Percentiles rank a stretch among this genome's conserved stretches.
Evolutionary conservation across 2,888 invertebrate genomes (phyloP).

Genomic region (Esperia sulphurella): DNA sequence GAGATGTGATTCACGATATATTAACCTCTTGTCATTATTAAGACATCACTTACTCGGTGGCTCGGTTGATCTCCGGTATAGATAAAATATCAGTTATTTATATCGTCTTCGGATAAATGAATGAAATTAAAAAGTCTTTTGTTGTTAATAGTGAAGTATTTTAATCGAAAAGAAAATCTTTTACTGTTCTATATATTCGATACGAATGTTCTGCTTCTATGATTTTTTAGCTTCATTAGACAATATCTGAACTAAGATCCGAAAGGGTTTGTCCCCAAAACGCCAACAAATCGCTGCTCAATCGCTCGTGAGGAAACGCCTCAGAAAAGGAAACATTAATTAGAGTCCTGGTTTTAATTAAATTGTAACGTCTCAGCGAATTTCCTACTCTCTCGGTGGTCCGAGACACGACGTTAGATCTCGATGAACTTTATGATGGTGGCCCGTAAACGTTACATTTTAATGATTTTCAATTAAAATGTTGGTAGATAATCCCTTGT

Average conservation of each 20-base stretch:
- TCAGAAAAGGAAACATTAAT: constrained; percentile 48
- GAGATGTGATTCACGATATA: constrained; percentile 70
- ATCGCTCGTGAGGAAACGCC: constrained; percentile 35
- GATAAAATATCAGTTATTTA: constrained; percentile 68
- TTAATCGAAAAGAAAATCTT: not conserved
- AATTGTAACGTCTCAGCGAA: constrained; percentile 75
- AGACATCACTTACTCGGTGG: constrained; percentile 78
- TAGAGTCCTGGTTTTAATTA: constrained; percentile 57
- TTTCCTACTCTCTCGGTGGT: constrained; percentile 59
- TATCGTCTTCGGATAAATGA: constrained; percentile 48
- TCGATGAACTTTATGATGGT: constrained; percentile 39
- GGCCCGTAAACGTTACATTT: constrained; percentile 47
- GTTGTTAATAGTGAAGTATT: not conserved
- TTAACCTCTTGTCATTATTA: constrained; percentile 73
- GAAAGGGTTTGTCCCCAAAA: constrained; percentile 28
- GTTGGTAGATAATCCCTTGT: constrained; percentile 16
- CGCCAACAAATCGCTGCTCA: constrained; percentile 40
- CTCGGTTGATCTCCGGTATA: constrained; percentile 50
- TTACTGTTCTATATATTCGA: not conserved
- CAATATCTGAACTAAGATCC: constrained; percentile 11
- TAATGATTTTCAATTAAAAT: constrained; percentile 36
- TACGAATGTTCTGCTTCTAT: not conserved
- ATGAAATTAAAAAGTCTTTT: constrained; percentile 25
- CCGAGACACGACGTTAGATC: constrained; percentile 38
- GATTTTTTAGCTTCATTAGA: constrained; percentile 20